Conservation (phyloP, 2,888 invertebrate genomes). For the Sympetrum striolatum region DNA sequence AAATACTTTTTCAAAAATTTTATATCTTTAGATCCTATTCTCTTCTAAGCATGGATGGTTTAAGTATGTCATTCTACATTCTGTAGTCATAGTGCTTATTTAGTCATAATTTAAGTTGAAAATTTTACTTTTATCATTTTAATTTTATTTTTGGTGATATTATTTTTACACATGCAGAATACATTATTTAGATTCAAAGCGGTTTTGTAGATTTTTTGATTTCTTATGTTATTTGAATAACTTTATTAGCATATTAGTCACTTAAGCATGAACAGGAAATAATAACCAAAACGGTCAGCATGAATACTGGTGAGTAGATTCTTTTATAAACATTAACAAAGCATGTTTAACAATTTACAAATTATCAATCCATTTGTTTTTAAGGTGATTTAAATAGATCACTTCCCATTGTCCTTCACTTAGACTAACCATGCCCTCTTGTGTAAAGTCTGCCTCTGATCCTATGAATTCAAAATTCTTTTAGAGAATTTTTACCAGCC, state of each 20-base stretch:
- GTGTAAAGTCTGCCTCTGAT: not conserved
- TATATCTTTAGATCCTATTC: not conserved
- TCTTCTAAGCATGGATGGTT: not conserved
- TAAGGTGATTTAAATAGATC: conserved; percentile 5
- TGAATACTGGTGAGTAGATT: conserved; percentile 38
- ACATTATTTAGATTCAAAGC: no score
- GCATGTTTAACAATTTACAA: not conserved
- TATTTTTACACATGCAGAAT: no score
- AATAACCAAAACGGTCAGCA: conserved; percentile 31
- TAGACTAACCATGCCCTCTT: conserved; percentile 11
- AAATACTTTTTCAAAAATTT: no score
- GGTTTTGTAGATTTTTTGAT: no score
- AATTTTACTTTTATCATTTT: no score
- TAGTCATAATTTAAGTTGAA: not conserved
- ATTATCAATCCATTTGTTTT: not conserved
- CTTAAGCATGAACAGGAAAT: conserved; percentile 20
- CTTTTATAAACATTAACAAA: not conserved
- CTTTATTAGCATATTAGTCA: not conserved
- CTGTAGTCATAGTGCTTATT: not conserved
- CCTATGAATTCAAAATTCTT: not conserved
- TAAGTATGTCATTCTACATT: not conserved
- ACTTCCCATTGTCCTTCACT: not conserved
- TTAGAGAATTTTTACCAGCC: conserved; percentile 10
- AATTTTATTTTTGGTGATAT: no score
- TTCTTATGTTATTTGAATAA: not conserved